These are phyloP conservation scores for Amphipoea oculea DNA, from an alignment of 2,888 invertebrate genomes.

Conservation along the genomic window DNA sequence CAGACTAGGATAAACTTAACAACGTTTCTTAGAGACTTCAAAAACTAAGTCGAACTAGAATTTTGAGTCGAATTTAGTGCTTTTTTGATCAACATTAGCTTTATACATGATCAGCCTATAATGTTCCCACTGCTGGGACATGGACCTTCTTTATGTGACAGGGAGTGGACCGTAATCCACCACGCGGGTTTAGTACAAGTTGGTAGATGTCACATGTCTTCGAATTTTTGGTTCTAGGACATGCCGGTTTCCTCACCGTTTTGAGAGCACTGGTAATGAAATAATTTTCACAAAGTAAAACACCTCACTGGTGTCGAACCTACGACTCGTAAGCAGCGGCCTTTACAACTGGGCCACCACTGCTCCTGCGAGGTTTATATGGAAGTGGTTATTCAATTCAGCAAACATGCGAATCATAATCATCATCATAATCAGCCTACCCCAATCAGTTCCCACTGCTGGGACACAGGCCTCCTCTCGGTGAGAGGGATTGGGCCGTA, in stretches of 20 bases:
- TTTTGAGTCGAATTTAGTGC: neutral
- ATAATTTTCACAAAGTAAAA: no score
- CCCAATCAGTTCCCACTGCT: neutral
- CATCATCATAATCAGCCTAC: neutral
- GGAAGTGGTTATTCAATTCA: neutral
- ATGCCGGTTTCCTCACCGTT: neutral
- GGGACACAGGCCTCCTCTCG: neutral
- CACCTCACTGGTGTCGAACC: no score
- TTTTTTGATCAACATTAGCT: neutral
- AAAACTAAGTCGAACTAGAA: conserved; percentile 21
- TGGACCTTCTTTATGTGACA: neutral
- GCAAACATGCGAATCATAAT: neutral
- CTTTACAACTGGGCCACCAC: no score
- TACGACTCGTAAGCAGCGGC: no score
- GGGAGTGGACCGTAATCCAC: neutral
- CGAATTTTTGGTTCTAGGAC: no score
- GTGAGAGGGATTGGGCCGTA: neutral
- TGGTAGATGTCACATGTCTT: no score
- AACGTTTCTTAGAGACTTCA: conserved; percentile 37
- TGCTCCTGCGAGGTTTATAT: neutral
- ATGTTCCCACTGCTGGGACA: neutral
- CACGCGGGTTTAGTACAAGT: neutral
- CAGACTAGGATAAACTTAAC: conserved; percentile 51
- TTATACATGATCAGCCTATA: neutral
- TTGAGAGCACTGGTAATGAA: no score